Conservation (phyloP, 2,797 vertebrate species). For the Pteronotus mesoamericanus region DNA sequence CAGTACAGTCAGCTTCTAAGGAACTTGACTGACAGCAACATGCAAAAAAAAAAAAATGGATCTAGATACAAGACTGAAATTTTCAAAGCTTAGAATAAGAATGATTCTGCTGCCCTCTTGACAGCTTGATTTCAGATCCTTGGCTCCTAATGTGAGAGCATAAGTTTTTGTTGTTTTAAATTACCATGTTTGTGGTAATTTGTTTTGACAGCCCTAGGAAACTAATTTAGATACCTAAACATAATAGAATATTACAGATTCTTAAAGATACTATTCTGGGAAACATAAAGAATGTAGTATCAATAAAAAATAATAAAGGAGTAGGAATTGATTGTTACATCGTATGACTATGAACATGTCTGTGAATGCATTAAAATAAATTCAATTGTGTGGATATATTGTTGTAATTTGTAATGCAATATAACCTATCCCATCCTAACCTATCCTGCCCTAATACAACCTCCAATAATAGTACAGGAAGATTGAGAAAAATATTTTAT, state of each 20-base stretch:
- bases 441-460: neutral
- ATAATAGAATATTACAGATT: neutral
- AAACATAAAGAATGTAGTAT: neutral
- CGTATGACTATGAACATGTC: neutral
- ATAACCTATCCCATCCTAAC: neutral
- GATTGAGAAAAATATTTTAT: neutral
- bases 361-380: neutral
- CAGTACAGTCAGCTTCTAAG: neutral
- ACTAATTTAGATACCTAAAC: neutral
- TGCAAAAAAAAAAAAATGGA: neutral
- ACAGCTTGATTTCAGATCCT: neutral
- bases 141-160: neutral
- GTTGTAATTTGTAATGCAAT: neutral
- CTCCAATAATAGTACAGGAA: neutral
- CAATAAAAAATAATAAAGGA: neutral
- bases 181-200: neutral
- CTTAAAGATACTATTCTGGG: neutral
- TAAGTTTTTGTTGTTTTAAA: neutral
- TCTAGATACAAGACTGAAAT: neutral
- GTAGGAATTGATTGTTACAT: neutral
- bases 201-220: too few species aligned
- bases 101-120: neutral
- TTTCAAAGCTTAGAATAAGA: neutral
- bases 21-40: neutral
- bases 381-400: neutral